Evolutionary conservation across 2,888 invertebrate species (phyloP).

Genomic region (Acanthopleura granulata): DNA sequence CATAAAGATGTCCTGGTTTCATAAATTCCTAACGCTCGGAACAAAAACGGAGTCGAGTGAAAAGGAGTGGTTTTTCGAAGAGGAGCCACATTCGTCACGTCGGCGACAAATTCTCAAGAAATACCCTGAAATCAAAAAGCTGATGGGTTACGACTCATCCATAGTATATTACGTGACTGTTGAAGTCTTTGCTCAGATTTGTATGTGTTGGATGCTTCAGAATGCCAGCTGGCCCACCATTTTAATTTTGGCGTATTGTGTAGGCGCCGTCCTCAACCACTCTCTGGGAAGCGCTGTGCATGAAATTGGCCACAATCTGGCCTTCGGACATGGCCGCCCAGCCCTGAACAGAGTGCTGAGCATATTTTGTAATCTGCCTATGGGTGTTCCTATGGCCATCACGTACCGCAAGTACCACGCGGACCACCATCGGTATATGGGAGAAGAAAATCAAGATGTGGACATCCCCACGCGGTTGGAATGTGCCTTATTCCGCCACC

Average conservation of each 20-base stretch:
- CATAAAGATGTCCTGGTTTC: conserved; percentile 26
- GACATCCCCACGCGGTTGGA: conserved; percentile 68
- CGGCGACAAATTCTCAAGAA: conserved; percentile 86
- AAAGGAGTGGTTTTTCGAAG: conserved; percentile 89
- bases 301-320: conserved; percentile 69
- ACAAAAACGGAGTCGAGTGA: conserved; percentile 39
- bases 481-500: conserved; percentile 61
- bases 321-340: conserved; percentile 65
- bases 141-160: conserved; percentile 66
- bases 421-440: conserved; percentile 68
- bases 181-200: conserved; percentile 56
- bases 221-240: conserved; percentile 59
- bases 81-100: conserved; percentile 95
- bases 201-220: conserved; percentile 50
- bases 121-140: conserved; percentile 68
- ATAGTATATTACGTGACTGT: conserved; percentile 56
- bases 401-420: conserved; percentile 69
- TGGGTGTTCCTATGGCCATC: conserved; percentile 66
- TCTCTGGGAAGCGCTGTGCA: conserved; percentile 68
- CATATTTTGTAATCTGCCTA: conserved; percentile 65
- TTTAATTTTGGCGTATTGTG: conserved; percentile 53
- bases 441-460: conserved; percentile 67
- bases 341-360: conserved; percentile 62
- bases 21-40: conserved; percentile 42
- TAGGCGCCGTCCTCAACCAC: conserved; percentile 66